Conservation (phyloP, 2,888 invertebrate species). For the Hydropsyche betteni region DNA sequence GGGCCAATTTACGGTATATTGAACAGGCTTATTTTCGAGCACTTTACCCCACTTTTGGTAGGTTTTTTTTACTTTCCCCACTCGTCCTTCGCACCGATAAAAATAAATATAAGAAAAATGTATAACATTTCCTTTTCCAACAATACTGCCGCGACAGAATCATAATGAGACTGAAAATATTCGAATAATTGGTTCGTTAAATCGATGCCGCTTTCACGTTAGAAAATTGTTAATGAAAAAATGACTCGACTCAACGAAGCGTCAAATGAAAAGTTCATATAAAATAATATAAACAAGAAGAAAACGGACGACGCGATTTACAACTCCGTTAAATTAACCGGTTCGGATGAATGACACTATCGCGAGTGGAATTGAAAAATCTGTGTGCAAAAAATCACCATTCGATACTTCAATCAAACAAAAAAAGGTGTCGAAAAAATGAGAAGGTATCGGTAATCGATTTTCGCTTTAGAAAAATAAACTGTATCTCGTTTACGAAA, state of each 20-base stretch:
- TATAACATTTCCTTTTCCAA: neutral
- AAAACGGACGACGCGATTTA: slow-evolving; percentile 7
- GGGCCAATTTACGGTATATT: slow-evolving; percentile 27
- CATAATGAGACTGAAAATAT: too few species aligned
- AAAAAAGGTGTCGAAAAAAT: too few species aligned
- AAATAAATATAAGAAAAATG: neutral
- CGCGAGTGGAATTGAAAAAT: slow-evolving; percentile 13
- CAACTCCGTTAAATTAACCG: slow-evolving; percentile 27
- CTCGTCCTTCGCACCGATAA: neutral
- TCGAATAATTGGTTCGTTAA: neutral
- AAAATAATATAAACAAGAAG: slow-evolving; percentile 19
- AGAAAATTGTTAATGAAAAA: slow-evolving; percentile 8
- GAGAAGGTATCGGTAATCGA: too few species aligned
- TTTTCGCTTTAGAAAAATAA: too few species aligned
- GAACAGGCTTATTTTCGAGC: slow-evolving; percentile 23
- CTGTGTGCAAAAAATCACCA: neutral
- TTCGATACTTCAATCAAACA: too few species aligned
- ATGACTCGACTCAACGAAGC: slow-evolving; percentile 8
- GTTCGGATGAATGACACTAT: slow-evolving; percentile 15
- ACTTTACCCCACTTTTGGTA: slow-evolving; percentile 19
- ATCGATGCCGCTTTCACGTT: neutral
- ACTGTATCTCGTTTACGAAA: too few species aligned
- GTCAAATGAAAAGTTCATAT: slow-evolving; percentile 26
- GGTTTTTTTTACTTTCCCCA: slow-evolving; percentile 2
- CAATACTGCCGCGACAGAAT: neutral